These are phyloP conservation scores for Fopius arisanus DNA, from an alignment of 1,140 invertebrate species.

Conservation along the genomic window DNA sequence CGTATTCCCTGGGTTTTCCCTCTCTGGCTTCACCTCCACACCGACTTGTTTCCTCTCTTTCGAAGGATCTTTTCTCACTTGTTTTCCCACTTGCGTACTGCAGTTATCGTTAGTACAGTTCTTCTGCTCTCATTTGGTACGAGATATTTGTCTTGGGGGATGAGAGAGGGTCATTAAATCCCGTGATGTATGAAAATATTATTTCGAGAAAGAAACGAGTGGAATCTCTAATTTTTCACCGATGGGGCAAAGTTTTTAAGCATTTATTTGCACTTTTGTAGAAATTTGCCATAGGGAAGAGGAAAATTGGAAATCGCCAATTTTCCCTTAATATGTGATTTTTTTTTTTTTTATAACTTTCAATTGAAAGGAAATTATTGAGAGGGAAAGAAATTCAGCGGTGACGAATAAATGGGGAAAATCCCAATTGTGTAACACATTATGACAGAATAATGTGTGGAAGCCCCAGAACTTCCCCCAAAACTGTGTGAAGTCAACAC, in stretches of 20 bases:
- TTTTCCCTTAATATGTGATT: too few species aligned
- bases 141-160: conserved; percentile 10
- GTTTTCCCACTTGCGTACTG: background rate
- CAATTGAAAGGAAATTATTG: background rate
- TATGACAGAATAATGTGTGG: background rate
- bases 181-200: background rate
- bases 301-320: too few species aligned
- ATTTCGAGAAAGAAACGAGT: background rate
- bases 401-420: background rate
- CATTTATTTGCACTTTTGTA: too few species aligned
- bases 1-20: conserved; percentile 4
- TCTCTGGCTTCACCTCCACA: conserved; percentile 7
- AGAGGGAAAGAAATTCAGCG: background rate
- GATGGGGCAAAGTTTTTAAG: background rate
- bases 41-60: background rate
- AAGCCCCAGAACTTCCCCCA: background rate
- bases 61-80: background rate
- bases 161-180: background rate
- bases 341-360: too few species aligned
- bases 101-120: conserved; percentile 26
- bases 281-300: too few species aligned
- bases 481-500: conserved; percentile 42
- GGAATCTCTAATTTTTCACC: background rate
- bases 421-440: background rate
- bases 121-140: background rate